These are phyloP conservation scores for Ctenoplectra terminalis DNA, from an alignment of 1,140 invertebrate genomes.

Conservation along the genomic window DNA sequence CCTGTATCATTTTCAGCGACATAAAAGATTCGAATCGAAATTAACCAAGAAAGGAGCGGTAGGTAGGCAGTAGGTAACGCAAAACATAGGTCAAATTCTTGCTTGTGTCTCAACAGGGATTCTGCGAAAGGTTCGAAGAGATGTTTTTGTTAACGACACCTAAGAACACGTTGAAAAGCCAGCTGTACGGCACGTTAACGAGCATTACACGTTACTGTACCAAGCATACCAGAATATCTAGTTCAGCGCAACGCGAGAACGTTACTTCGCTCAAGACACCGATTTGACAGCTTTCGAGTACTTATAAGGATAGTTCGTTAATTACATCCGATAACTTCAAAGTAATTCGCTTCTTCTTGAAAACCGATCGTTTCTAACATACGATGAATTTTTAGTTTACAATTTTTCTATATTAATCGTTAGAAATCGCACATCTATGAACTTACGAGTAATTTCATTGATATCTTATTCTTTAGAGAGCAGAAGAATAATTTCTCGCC, in stretches of 20 bases:
- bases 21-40: neutral
- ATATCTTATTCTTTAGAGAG: too few relatives aligned
- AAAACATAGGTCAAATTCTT: neutral
- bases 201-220: constrained; percentile 20
- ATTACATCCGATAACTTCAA: constrained; percentile 38
- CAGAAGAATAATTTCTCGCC: too few relatives aligned
- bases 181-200: constrained; percentile 34
- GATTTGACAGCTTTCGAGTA: constrained; percentile 19
- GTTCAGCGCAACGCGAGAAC: neutral
- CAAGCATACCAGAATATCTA: constrained; percentile 15
- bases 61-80: neutral
- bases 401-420: too few relatives aligned
- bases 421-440: too few relatives aligned
- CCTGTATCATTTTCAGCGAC: neutral
- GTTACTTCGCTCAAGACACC: too few relatives aligned
- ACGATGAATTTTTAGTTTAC: too few relatives aligned
- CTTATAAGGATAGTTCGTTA: constrained; percentile 38
- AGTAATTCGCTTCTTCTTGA: constrained; percentile 53
- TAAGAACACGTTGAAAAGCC: constrained; percentile 32
- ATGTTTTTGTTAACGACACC: neutral
- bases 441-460: too few relatives aligned
- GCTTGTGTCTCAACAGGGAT: neutral
- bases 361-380: too few relatives aligned
- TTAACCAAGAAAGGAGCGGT: neutral
- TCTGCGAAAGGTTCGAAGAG: neutral